Conservation (phyloP, 2,888 invertebrate genomes). For the Sinotaia quadrata region DNA sequence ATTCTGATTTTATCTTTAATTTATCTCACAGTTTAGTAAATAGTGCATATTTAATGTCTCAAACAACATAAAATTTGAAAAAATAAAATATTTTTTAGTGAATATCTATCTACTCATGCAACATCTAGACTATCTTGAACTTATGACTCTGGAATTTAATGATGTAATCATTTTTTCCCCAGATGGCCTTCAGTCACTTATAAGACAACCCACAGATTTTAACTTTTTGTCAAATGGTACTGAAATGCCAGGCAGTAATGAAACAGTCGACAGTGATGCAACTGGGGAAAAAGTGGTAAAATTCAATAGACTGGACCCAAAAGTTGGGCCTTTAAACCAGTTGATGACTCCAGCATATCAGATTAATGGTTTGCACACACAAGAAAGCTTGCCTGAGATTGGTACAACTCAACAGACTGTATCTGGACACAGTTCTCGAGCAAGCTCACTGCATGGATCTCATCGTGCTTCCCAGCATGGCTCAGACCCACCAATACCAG, state of each 20-base stretch:
- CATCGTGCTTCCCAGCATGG: constrained; percentile 7
- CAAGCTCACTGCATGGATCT: background rate
- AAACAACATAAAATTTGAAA: too few relatives aligned
- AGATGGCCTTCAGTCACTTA: constrained; percentile 13
- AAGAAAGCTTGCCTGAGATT: too few relatives aligned
- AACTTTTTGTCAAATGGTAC: background rate
- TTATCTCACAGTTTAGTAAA: too few relatives aligned
- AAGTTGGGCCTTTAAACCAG: background rate
- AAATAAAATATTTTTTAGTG: too few relatives aligned
- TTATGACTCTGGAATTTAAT: too few relatives aligned
- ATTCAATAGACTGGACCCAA: background rate
- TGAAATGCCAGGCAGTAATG: constrained; percentile 3
- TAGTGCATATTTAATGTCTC: too few relatives aligned
- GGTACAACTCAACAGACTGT: constrained; percentile 9
- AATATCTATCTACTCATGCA: too few relatives aligned
- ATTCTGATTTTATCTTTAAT: too few relatives aligned
- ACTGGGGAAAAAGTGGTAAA: constrained; percentile 12
- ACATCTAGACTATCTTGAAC: too few relatives aligned
- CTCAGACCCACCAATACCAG: too few relatives aligned
- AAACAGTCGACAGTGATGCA: background rate
- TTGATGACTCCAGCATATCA: constrained; percentile 11
- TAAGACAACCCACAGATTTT: background rate
- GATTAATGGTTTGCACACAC: background rate
- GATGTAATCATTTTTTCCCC: background rate
- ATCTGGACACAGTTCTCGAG: constrained; percentile 2